Base-by-base conservation (phyloP, 2,797 vertebrate genomes). In the Malacoctenus gilli region DNA sequence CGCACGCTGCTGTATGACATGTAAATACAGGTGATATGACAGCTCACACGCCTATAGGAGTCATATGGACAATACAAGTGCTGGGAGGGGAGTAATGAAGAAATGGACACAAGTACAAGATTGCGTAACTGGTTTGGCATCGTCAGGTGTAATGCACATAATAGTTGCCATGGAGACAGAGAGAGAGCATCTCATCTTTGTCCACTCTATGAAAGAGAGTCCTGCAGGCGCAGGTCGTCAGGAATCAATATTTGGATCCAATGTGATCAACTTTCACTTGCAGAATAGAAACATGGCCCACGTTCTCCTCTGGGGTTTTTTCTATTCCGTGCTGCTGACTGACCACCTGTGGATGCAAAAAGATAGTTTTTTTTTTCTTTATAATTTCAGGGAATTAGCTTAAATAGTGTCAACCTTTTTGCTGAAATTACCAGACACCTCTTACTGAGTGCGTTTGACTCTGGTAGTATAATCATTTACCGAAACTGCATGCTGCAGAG, bases 371-470 rank as follows among this genome's bases (percentile, higher is more conserved):
- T 47, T 39, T 51, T 35, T 34, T 60, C 20, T 51, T n/a, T n/a
- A n/a, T n/a, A n/a, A n/a, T n/a, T n/a, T n/a, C 42, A 15, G 36
- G 32, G 46, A 78, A 79, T 71, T 72, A 74, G 36, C 65, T 21
- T 25, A 8, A 35, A 47, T 25, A 21, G 49, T 72, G 58, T 62
- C 74, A 51, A 28, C 59, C 49, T 28, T 60, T 74, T 76, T 49
- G 32, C 47, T 62, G 41, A 68, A 72, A 67, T 67, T 39, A 51
- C 36, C 23, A 49, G 25, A 43, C 36, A 23, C 36, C 46, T 20
- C 56, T 57, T 2, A 38, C 65, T 65, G 68, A 0, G 54, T 28
- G 42, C 62, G 51, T 63, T 57, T 60, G 53, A 73, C 64, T 59
- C 19, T 18, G 38, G 25, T 37, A 16, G 40, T 46, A 40, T 62